Percentiles rank a stretch among this genome's conserved stretches.
Evolutionary conservation across 2,797 vertebrate genomes (phyloP).

Genomic region (Peromyscus attwateri): DNA sequence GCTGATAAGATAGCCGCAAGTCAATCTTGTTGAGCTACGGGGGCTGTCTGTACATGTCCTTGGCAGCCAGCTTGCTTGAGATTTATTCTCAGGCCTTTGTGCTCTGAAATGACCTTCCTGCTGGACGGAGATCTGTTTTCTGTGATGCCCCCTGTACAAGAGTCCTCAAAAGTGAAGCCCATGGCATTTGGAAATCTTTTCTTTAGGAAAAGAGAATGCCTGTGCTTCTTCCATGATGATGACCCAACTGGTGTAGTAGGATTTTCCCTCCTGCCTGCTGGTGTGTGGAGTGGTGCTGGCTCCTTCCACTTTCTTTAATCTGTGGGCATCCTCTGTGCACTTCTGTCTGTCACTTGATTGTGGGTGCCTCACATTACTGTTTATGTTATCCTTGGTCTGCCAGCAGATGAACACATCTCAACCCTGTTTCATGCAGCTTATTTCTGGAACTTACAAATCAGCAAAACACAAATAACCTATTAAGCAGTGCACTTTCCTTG

Average conservation of each 20-base stretch:
- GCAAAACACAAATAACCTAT: background rate
- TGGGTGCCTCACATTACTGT: background rate
- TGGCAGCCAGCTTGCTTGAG: slow-evolving; percentile 27
- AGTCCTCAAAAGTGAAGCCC: background rate
- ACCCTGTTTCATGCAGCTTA: background rate
- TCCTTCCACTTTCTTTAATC: background rate
- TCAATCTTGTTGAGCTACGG: slow-evolving; percentile 30
- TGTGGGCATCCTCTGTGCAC: background rate
- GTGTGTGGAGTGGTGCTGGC: background rate
- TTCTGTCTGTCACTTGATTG: background rate
- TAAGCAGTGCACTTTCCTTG: background rate
- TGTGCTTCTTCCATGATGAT: background rate
- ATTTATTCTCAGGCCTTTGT: slow-evolving; percentile 53
- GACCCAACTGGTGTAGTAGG: background rate
- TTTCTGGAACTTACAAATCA: background rate
- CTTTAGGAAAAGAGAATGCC: background rate
- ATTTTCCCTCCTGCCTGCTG: background rate
- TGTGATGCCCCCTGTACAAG: background rate
- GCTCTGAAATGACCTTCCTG: background rate
- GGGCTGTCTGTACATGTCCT: slow-evolving; percentile 30
- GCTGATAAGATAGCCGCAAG: slow-evolving; percentile 70
- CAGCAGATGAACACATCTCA: background rate
- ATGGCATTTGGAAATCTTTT: slow-evolving; percentile 18
- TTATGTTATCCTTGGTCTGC: background rate
- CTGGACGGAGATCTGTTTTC: background rate